Percentiles rank a stretch among this genome's conserved stretches.
phyloP scores from a whole-genome alignment of 2,888 invertebrate genomes.

The Uropetala carovei region DNA sequence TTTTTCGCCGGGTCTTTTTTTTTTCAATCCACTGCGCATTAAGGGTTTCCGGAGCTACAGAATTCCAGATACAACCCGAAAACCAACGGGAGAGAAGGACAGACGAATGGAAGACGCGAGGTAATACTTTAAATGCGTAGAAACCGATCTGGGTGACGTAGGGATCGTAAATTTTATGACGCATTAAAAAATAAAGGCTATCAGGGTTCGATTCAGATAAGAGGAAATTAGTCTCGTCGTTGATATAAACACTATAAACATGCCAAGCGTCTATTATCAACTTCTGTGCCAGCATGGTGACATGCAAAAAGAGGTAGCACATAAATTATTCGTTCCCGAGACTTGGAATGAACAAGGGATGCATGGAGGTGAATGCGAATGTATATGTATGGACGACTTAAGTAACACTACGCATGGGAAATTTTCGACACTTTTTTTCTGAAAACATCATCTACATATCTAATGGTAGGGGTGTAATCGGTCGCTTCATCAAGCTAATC shows the following conservation, averaged over 20 bases:
- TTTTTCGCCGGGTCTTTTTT: background rate
- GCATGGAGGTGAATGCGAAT: no score
- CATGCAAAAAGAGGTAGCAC: background rate
- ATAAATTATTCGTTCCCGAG: background rate
- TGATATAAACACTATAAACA: background rate
- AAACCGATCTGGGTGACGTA: background rate
- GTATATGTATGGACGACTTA: no score
- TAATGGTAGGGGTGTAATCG: no score
- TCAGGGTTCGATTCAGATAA: background rate
- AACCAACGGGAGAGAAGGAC: background rate
- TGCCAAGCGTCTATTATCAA: background rate
- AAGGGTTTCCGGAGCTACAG: background rate
- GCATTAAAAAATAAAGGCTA: background rate
- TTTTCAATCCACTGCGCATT: background rate
- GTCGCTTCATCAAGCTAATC: no score
- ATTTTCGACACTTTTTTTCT: no score
- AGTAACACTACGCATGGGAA: no score
- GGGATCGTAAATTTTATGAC: background rate
- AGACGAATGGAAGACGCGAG: background rate
- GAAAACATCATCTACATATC: no score
- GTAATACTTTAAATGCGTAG: background rate
- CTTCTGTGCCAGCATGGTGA: background rate
- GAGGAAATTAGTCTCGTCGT: background rate
- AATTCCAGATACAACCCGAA: background rate
- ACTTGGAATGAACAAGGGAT: no score